Percentiles rank a stretch among this genome's conserved stretches.
These are phyloP conservation scores for Archivesica marissinica DNA, from an alignment of 1,140 invertebrate genomes.

Conservation along the genomic window DNA sequence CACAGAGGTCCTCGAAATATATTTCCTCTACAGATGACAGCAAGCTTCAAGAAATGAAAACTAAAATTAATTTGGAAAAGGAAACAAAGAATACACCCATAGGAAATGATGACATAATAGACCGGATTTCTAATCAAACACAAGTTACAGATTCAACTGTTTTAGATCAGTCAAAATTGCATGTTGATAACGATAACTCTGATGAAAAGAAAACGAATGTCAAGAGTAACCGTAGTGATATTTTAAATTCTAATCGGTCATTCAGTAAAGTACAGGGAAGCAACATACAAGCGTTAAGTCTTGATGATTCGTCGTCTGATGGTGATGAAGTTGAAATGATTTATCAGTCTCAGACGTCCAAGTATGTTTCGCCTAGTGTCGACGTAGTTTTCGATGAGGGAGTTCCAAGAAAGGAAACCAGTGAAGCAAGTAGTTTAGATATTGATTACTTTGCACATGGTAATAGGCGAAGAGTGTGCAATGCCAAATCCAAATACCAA, in stretches of 20 bases:
- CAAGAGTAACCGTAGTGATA: not conserved
- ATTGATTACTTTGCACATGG: not conserved
- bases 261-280: not conserved
- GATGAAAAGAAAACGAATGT: not conserved
- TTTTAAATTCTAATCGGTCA: not conserved
- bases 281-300: not conserved
- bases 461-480: too few relatives aligned
- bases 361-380: not conserved
- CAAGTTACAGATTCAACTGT: not conserved
- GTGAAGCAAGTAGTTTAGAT: not conserved
- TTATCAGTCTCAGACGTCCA: conserved; percentile 28
- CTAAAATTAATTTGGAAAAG: not conserved
- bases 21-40: not conserved
- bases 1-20: not conserved
- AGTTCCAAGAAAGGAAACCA: not conserved
- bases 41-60: not conserved
- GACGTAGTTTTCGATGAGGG: not conserved
- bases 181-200: not conserved
- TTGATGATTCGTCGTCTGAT: conserved; percentile 6
- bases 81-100: not conserved
- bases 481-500: too few relatives aligned
- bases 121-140: not conserved
- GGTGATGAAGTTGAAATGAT: conserved; percentile 56
- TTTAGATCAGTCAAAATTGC: not conserved
- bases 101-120: not conserved